Conservation (phyloP, 2,113 vertebrate species). For the Elachura formosa region DNA sequence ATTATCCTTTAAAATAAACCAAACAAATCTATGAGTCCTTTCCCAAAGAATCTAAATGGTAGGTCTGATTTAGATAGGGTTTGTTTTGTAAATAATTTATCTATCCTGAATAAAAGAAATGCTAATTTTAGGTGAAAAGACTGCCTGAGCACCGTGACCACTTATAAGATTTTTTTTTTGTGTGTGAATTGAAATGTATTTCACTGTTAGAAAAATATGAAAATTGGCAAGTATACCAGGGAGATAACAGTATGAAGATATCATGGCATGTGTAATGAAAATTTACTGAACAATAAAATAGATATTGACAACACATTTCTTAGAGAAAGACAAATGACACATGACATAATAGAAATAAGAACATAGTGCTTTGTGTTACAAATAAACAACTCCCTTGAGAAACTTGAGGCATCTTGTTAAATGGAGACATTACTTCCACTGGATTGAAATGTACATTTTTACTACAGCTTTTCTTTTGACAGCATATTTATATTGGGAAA, state of each 20-base stretch:
- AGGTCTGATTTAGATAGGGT: background rate
- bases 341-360: background rate
- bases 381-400: background rate
- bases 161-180: background rate
- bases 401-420: background rate
- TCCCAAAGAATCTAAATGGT: background rate
- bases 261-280: background rate
- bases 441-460: background rate
- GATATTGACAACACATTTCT: conserved; percentile 11
- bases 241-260: background rate
- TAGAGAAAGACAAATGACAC: background rate
- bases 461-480: background rate
- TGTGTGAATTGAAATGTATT: background rate
- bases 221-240: background rate
- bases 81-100: conserved; percentile 5
- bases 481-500: background rate
- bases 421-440: background rate
- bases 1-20: background rate
- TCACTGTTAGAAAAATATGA: background rate
- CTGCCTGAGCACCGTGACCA: background rate
- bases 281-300: conserved; percentile 6
- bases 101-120: background rate
- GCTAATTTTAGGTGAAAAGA: background rate
- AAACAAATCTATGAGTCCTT: background rate
- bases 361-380: background rate